Base-by-base conservation (phyloP, 2,797 vertebrate genomes). In the Pagetopsis macropterus region DNA sequence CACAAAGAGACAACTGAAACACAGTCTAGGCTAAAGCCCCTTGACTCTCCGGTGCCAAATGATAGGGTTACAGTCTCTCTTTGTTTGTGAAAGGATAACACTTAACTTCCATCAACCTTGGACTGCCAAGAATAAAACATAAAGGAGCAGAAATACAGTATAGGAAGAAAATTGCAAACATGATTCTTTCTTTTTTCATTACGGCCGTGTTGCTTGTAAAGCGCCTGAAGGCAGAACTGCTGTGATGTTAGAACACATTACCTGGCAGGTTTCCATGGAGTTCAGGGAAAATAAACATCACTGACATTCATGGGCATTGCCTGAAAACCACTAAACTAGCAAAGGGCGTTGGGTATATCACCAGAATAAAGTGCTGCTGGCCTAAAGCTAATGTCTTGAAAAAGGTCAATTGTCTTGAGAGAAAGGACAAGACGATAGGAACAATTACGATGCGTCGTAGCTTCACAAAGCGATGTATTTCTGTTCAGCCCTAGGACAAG, bases 11-110 rank as follows among this genome's bases (percentile, higher is more conserved):
- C 56, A 81, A 78, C 70, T 65, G 71, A 70, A 66, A 70, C 41
- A 70, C 37, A 16, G 78, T 80, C 78, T 74, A 33, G 67, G 80
- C 71, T 43, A 56, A 84, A 86, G 72, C 78, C 72, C 75, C 67
- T 52, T 40, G 66, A 69, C 70, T 78, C 81, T 51, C 49, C 57
- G 4, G 51, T 77, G 72, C 81, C 85, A 88, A 89, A 88, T 86
- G 87, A 88, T 77, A 72, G 84, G 83, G 86, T 88, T 88, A 73
- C 78, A 70, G 82, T 82, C 82, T 88, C 31, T 83, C 84, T 85
- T 87, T 89, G 81, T 91, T 91, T 87, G 77, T 83, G 60, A 78
- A 86, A 71, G 87, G 77, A 81, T 83, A 90, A 89, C 84, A 86
- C 82, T 91, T 87, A 82, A 86, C 81, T 84, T 80, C 84, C 84